These are phyloP conservation scores for Cheumatopsyche charites DNA, from an alignment of 1,140 invertebrate genomes.

Conservation along the genomic window DNA sequence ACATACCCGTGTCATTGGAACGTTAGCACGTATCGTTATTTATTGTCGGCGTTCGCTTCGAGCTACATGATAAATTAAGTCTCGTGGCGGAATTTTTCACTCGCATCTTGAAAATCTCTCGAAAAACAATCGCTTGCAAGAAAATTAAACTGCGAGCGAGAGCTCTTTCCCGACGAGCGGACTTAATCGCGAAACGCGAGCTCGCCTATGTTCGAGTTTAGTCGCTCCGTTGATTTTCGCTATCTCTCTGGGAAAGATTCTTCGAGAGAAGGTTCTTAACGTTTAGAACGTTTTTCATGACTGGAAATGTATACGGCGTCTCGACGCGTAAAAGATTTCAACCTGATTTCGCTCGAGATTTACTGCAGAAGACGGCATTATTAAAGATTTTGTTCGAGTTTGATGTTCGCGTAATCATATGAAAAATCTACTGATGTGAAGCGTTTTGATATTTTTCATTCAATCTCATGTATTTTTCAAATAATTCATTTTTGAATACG, in stretches of 20 bases:
- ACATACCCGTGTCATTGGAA: neutral
- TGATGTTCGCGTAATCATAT: too few relatives aligned
- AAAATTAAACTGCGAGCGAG: constrained; percentile 12
- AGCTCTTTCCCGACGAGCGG: constrained; percentile 18
- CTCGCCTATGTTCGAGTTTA: neutral
- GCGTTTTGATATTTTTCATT: too few relatives aligned
- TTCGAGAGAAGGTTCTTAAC: neutral
- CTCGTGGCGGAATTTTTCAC: constrained; percentile 4
- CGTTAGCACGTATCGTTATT: neutral
- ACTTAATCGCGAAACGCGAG: constrained; percentile 13
- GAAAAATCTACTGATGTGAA: too few relatives aligned
- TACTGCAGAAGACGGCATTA: too few relatives aligned
- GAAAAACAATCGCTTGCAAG: neutral
- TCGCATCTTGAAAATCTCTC: neutral
- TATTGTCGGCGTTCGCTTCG: neutral
- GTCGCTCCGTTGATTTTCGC: constrained; percentile 13
- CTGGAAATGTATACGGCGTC: neutral
- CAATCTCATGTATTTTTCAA: too few relatives aligned
- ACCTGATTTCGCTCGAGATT: too few relatives aligned
- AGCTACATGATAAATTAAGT: neutral
- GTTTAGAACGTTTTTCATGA: neutral
- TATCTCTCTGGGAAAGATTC: neutral
- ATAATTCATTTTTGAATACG: too few relatives aligned
- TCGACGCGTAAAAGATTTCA: too few relatives aligned
- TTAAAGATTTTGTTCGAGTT: too few relatives aligned